Evolutionary conservation across 2,888 invertebrate species (phyloP), one percentile per base, ranked within the genome.

Genomic region (Scaptomyza parva): DNA sequence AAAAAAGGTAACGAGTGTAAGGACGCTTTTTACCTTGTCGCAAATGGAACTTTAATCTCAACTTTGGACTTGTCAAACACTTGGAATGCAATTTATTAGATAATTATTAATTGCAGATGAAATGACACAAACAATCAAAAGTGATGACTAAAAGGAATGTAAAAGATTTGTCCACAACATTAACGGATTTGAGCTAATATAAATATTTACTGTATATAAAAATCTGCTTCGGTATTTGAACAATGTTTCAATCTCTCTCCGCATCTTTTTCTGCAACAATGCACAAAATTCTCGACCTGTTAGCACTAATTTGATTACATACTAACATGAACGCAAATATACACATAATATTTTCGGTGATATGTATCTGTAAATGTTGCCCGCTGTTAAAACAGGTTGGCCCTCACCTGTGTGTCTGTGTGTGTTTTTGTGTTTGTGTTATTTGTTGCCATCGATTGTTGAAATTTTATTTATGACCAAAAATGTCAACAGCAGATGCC

Each of bases 381-480:
- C 44, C 41, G 51, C 35, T 54, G 57, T 58, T 53, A 75, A 64
- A 57, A 60, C 20, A 11, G 61, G 35, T 57, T 17, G 62, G 12
- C 18, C 22, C 59, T 55, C 28, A 50, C 61, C 55, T 54, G 65
- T 60, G 28, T 14, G 9, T 8, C 8, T 44, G 35, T 51, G 18
- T n/a, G n/a, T n/a, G n/a, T n/a, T n/a, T n/a, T n/a, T n/a, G n/a
- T n/a, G n/a, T 59, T 70, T 57, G 47, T 61, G 9, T 62, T 57
- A 26, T 69, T 59, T 51, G 58, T 63, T 65, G 43, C 43, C 50
- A 73, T 78, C 68, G 84, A 73, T 73, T 64, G 60, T 52, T 60
- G 45, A 66, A 76, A 74, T 76, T 54, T 66, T 84, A 85, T 82
- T 85, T 78, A 66, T 68, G 60, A 51, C 64, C 60, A 54, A 77